phyloP scores from a whole-genome alignment of 2,888 invertebrate species.

The Chouioia cunea region DNA sequence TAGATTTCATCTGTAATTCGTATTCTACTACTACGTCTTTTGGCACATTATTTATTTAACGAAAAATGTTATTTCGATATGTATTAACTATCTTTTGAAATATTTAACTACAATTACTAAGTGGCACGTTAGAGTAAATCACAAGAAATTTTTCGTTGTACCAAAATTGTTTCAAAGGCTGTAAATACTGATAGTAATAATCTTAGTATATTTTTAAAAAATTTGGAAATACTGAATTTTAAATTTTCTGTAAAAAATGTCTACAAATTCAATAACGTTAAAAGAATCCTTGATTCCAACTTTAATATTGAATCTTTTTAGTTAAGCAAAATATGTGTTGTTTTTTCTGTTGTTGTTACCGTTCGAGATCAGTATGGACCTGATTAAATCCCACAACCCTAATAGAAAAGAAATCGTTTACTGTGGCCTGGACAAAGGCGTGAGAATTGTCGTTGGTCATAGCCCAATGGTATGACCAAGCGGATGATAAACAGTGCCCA shows the following conservation, averaged over 20 bases:
- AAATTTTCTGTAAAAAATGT: no score
- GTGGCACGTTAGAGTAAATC: slow-evolving; percentile 41
- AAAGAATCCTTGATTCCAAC: neutral
- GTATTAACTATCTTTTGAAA: neutral
- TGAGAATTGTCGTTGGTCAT: slow-evolving; percentile 73
- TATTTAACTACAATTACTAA: slow-evolving; percentile 16
- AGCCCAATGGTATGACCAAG: slow-evolving; percentile 77
- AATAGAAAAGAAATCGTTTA: slow-evolving; percentile 46
- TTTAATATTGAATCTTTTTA: neutral
- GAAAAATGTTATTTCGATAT: slow-evolving; percentile 20
- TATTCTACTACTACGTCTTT: slow-evolving; percentile 15
- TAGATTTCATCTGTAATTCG: slow-evolving; percentile 10
- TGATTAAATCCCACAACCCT: neutral
- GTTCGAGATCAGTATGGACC: neutral
- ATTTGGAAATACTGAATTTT: neutral
- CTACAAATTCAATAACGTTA: no score
- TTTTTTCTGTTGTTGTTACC: no score
- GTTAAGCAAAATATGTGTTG: no score
- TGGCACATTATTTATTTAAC: slow-evolving; percentile 22
- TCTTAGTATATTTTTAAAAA: slow-evolving; percentile 2
- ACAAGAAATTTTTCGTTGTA: slow-evolving; percentile 43
- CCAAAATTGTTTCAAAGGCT: slow-evolving; percentile 26
- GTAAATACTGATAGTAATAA: slow-evolving; percentile 13
- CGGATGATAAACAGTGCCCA: slow-evolving; percentile 80
- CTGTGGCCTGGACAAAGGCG: slow-evolving; percentile 65